Conservation (phyloP, 2,888 invertebrate genomes). For the Cerastoderma edule region DNA sequence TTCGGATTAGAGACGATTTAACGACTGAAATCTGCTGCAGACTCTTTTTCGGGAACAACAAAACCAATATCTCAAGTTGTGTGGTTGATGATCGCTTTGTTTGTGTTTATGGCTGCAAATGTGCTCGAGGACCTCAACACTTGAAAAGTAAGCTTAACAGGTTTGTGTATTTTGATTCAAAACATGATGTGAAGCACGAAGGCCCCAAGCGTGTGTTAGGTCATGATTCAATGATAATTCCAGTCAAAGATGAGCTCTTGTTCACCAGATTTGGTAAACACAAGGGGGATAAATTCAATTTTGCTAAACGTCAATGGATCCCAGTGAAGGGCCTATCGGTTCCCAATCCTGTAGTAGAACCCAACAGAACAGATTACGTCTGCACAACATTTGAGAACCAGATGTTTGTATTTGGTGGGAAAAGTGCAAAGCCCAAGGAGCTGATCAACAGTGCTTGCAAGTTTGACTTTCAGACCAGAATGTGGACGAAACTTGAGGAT, state of each 20-base stretch:
- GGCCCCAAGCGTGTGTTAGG: slow-evolving; percentile 48
- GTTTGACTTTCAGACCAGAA: slow-evolving; percentile 52
- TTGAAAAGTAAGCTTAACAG: slow-evolving; percentile 34
- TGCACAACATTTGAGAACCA: slow-evolving; percentile 58
- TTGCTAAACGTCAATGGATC: slow-evolving; percentile 56
- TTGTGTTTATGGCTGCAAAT: slow-evolving; percentile 69
- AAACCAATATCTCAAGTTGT: slow-evolving; percentile 60
- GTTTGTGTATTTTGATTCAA: slow-evolving; percentile 61
- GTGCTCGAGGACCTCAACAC: slow-evolving; percentile 41
- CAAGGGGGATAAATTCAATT: slow-evolving; percentile 57
- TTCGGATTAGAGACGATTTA: slow-evolving; percentile 60
- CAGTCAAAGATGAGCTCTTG: slow-evolving; percentile 60
- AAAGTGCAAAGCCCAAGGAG: slow-evolving; percentile 48
- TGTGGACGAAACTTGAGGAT: slow-evolving; percentile 63
- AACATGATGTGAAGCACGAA: slow-evolving; percentile 46
- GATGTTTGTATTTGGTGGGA: slow-evolving; percentile 71
- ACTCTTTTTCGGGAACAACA: slow-evolving; percentile 60
- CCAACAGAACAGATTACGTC: slow-evolving; percentile 61
- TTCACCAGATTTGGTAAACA: slow-evolving; percentile 65
- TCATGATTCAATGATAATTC: slow-evolving; percentile 63
- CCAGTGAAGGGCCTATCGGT: slow-evolving; percentile 51
- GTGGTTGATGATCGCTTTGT: slow-evolving; percentile 59
- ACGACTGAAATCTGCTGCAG: slow-evolving; percentile 52
- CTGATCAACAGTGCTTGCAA: slow-evolving; percentile 55
- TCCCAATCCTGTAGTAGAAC: slow-evolving; percentile 55